phyloP scores from a whole-genome alignment of 2,888 invertebrate species.

The Drosophila macrospina region DNA sequence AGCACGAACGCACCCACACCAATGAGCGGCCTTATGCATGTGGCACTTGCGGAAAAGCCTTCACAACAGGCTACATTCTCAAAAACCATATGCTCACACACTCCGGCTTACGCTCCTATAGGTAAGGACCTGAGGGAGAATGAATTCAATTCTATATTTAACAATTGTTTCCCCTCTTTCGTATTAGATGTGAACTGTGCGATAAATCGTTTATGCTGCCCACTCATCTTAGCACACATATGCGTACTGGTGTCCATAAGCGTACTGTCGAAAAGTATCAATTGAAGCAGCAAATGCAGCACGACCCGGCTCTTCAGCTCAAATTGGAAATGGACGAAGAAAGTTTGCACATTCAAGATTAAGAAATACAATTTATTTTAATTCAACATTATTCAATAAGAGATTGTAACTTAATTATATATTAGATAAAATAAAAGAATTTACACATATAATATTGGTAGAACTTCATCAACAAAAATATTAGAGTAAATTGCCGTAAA shows the following conservation, averaged over 20 bases:
- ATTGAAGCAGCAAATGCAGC: slow-evolving; percentile 61
- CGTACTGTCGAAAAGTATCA: slow-evolving; percentile 72
- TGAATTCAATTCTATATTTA: no score
- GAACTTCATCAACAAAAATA: no score
- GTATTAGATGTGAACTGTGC: slow-evolving; percentile 66
- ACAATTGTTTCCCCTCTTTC: not conserved
- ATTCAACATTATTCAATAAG: slow-evolving; percentile 33
- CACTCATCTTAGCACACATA: slow-evolving; percentile 72
- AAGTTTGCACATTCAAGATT: slow-evolving; percentile 69
- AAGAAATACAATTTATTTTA: slow-evolving; percentile 21
- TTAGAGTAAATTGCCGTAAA: not conserved
- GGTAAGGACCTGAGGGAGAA: slow-evolving; percentile 33
- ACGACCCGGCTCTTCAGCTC: slow-evolving; percentile 62
- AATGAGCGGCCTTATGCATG: slow-evolving; percentile 78
- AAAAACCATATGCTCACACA: slow-evolving; percentile 74
- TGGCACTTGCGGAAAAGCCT: slow-evolving; percentile 74
- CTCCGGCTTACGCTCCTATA: slow-evolving; percentile 73
- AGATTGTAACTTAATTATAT: slow-evolving; percentile 19
- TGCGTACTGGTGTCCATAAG: slow-evolving; percentile 74
- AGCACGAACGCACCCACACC: slow-evolving; percentile 77
- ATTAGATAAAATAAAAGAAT: slow-evolving; percentile 42
- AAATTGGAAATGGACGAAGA: slow-evolving; percentile 72
- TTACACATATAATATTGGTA: not conserved
- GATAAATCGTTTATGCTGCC: slow-evolving; percentile 76
- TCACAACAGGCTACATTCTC: slow-evolving; percentile 74